Conservation (phyloP, 2,113 vertebrate species). For the Chloropsis hardwickii region DNA sequence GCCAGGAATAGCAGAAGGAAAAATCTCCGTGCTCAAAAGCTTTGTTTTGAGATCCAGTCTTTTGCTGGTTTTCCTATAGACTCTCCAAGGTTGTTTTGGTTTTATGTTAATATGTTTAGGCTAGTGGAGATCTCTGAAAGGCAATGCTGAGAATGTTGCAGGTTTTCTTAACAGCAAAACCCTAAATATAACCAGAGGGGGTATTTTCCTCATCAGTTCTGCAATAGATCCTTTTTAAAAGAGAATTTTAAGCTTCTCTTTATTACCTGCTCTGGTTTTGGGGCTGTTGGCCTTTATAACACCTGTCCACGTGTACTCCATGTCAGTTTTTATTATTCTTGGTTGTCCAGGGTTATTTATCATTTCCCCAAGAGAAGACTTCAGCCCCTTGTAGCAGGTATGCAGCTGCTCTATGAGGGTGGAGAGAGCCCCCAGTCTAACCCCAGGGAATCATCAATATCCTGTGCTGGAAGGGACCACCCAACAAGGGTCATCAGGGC, state of each 20-base stretch:
- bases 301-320: fast-evolving
- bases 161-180: background rate
- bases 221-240: background rate
- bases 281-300: background rate
- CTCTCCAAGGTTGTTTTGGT: background rate
- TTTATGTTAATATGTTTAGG: background rate
- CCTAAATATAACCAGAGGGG: background rate
- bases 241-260: background rate
- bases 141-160: background rate
- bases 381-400: background rate
- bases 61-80: background rate
- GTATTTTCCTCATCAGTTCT: background rate
- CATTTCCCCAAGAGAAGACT: background rate
- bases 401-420: background rate
- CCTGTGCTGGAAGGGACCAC: background rate
- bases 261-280: fast-evolving
- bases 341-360: background rate
- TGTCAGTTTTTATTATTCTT: background rate
- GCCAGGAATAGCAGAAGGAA: background rate
- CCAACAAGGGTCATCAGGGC: background rate
- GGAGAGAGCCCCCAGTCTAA: background rate
- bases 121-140: background rate
- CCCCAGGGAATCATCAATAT: background rate
- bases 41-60: background rate
- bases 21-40: background rate